Evolutionary conservation across 2,888 invertebrate species (phyloP).

Genomic region (Synergus gifuensis): DNA sequence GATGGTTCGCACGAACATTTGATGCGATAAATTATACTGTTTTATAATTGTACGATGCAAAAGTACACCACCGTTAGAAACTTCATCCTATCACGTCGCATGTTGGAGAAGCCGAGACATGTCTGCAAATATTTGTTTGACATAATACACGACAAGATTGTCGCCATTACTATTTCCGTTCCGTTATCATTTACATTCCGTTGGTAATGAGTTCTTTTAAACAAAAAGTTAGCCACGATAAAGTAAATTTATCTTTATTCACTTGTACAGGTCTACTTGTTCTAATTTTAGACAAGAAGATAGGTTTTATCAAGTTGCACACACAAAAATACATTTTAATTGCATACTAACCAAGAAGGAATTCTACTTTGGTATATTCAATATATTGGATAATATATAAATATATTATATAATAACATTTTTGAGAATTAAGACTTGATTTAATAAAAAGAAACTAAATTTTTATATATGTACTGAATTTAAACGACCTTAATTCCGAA

Average conservation of each 20-base stretch:
- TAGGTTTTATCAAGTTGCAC: background rate
- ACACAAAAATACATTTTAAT: background rate
- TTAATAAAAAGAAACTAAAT: too few species aligned
- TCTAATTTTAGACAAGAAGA: background rate
- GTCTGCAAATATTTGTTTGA: slow-evolving; percentile 33
- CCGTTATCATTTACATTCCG: background rate
- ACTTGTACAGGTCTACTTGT: background rate
- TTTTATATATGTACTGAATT: too few species aligned
- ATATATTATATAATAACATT: too few species aligned
- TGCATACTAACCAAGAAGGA: too few species aligned
- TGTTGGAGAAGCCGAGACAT: slow-evolving; percentile 7
- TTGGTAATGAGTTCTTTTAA: background rate
- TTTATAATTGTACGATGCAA: slow-evolving; percentile 24
- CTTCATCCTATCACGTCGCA: slow-evolving; percentile 13
- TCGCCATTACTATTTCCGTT: slow-evolving; percentile 5
- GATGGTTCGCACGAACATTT: background rate
- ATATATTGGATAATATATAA: too few species aligned
- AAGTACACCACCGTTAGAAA: slow-evolving; percentile 24
- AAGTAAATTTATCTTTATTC: background rate
- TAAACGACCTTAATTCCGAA: too few species aligned
- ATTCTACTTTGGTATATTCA: too few species aligned
- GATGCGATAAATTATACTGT: slow-evolving; percentile 6
- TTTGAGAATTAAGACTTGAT: too few species aligned
- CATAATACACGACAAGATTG: slow-evolving; percentile 33
- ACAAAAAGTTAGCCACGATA: background rate